Base-by-base conservation (phyloP, 2,888 invertebrate genomes). In the Chrysomela aeneicollis region DNA sequence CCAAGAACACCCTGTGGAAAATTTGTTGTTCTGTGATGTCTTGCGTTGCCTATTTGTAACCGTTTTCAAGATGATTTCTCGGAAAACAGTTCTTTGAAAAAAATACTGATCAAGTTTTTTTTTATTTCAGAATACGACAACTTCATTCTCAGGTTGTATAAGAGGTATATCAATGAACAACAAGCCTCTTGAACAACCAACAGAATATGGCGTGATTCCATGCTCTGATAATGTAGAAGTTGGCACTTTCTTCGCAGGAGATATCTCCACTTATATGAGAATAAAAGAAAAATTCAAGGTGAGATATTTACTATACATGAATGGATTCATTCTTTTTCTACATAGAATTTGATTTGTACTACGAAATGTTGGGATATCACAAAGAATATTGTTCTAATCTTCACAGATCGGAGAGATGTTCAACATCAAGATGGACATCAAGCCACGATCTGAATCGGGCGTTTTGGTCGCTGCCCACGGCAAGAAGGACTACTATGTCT, bases 391-490 rank as follows among this genome's bases (percentile, higher is more conserved):
- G n/a, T n/a, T n/a, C n/a, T n/a, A n/a, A n/a, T n/a, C n/a, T n/a
- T n/a, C n/a, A 12, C 15, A 42, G 42, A 15, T 42, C 2, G 95
- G 95, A 3, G 83, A 86, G 46, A 90, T 91, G 72, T 87, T 95
- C 65, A 90, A 90, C 0, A 90, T 97, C 46, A 88, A 88, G 37
- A 87, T 98, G 86, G 92, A 95, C 70, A 92, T 98, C 63, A 92
- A 92, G 67, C 95, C 97, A 0, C 87, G 97, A 17, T 89, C 91
- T 71, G 87, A 90, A 4, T 90, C 92, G 0, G 98, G 98, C 2
- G 85, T 98, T 18, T 82, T 99, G 50, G 85, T 97, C 70, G 91
- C 95, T 2, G 94, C 95, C 1, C 93, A 95, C 78, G 94, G 94
- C 15, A 88, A 85, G 71, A 88, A 87, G 62, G 95, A 97, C 76